These are phyloP conservation scores for Sabatieria punctata DNA, from an alignment of 2,888 invertebrate species.

Conservation along the genomic window DNA sequence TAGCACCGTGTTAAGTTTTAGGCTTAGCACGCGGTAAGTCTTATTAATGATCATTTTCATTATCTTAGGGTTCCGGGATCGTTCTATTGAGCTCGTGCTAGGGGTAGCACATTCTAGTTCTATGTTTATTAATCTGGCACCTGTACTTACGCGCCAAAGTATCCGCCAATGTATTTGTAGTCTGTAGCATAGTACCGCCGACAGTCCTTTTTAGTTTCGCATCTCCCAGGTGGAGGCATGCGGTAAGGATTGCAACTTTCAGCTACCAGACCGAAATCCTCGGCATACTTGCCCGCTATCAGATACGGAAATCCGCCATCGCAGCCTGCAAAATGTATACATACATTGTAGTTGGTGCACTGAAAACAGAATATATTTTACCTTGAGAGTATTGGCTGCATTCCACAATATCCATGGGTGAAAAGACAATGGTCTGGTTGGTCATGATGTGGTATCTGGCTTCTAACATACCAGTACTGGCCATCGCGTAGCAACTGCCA, in stretches of 20 bases:
- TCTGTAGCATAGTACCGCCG: conserved; percentile 34
- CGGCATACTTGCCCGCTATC: conserved; percentile 31
- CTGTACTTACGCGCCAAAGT: conserved; percentile 36
- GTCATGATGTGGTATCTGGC: conserved; percentile 35
- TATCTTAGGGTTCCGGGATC: too few species aligned
- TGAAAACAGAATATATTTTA: conserved; percentile 11
- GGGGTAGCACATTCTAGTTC: too few species aligned
- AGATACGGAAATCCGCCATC: conserved; percentile 34
- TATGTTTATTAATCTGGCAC: too few species aligned
- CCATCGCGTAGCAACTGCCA: conserved; percentile 40
- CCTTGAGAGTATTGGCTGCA: conserved; percentile 40
- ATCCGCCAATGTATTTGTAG: conserved; percentile 40
- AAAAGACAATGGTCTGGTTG: conserved; percentile 35
- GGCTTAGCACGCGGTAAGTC: too few species aligned
- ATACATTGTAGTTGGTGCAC: too few species aligned
- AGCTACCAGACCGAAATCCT: conserved; percentile 36
- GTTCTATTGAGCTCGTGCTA: too few species aligned
- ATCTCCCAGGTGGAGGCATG: conserved; percentile 15
- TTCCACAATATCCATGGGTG: conserved; percentile 39
- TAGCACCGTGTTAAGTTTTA: too few species aligned
- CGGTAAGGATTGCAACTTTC: conserved; percentile 38
- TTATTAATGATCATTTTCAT: too few species aligned
- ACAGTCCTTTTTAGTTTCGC: conserved; percentile 30
- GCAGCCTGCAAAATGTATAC: conserved; percentile 20
- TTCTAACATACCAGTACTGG: conserved; percentile 38